These are phyloP conservation scores for Pegea sp. DNA, from an alignment of 23 tunicate species.

Conservation along the genomic window DNA sequence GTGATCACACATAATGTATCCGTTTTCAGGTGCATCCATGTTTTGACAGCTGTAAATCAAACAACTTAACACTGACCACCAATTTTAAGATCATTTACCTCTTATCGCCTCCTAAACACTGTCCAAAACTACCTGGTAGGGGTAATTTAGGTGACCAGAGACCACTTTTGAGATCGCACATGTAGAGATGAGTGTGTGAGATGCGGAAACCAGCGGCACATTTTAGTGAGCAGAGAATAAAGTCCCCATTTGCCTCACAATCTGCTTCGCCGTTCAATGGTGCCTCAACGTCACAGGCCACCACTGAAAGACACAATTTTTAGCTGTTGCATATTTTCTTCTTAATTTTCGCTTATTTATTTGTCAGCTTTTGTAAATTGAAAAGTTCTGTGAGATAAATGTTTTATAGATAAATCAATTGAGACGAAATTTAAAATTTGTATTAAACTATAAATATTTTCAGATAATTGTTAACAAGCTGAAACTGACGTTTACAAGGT, in stretches of 20 bases:
- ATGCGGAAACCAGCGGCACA: conserved; percentile 66
- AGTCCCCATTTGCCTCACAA: conserved; percentile 36
- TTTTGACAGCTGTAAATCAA: conserved; percentile 35
- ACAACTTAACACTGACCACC: not conserved
- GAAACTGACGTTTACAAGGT: conserved; percentile 43
- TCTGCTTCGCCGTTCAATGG: conserved; percentile 80
- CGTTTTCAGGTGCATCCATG: conserved; percentile 85
- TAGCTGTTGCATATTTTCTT: not conserved
- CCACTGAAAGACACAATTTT: conserved; percentile 2
- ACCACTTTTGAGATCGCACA: conserved; percentile 67
- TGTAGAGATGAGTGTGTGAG: conserved; percentile 62
- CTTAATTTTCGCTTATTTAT: no score
- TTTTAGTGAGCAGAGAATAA: conserved; percentile 37
- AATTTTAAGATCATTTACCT: conserved; percentile 9
- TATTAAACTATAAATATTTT: no score
- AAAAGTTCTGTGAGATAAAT: no score
- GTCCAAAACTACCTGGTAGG: conserved; percentile 24
- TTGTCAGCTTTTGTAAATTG: no score
- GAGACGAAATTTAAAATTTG: no score
- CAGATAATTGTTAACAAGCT: no score
- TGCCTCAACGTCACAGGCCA: conserved; percentile 25
- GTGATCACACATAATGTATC: conserved; percentile 59
- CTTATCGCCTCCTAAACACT: conserved; percentile 52
- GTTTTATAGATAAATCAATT: no score
- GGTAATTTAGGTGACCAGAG: conserved; percentile 87